Conservation (phyloP, 2,888 invertebrate genomes). For the Periphyllus acericola region DNA sequence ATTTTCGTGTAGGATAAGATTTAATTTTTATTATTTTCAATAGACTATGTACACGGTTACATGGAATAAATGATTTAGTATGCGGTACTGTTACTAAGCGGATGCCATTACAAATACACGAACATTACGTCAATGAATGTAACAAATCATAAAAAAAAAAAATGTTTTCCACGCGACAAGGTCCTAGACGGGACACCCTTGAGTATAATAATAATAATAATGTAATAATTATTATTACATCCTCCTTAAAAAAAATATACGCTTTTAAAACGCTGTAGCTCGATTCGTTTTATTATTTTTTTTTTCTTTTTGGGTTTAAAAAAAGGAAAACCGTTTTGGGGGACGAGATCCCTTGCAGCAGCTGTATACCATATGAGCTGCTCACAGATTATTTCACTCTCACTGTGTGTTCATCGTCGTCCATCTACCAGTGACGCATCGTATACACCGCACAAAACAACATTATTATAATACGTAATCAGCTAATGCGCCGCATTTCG, state of each 20-base stretch:
- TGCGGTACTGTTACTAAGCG: neutral
- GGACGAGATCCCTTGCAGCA: neutral
- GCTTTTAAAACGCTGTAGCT: neutral
- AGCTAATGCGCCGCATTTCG: too few relatives aligned
- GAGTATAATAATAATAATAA: neutral
- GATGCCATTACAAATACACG: neutral
- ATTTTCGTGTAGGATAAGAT: too few relatives aligned
- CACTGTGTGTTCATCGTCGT: neutral
- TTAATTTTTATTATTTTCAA: too few relatives aligned
- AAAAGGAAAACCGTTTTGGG: neutral
- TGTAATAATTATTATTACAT: neutral
- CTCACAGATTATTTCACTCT: neutral
- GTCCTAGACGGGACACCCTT: neutral
- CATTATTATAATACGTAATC: too few relatives aligned
- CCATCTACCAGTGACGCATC: neutral
- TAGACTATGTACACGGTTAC: too few relatives aligned
- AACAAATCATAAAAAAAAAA: neutral
- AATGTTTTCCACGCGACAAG: neutral
- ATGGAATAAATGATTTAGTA: too few relatives aligned
- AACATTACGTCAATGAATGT: neutral
- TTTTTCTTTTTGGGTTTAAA: constrained; percentile 6
- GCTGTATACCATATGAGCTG: constrained; percentile 11
- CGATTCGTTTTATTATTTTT: neutral
- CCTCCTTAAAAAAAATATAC: neutral
- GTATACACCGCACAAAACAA: neutral